Evolutionary conservation across 2,888 invertebrate species (phyloP), one percentile per base, ranked within the genome.

Genomic region (Gastracanthus pulcherrimus): DNA sequence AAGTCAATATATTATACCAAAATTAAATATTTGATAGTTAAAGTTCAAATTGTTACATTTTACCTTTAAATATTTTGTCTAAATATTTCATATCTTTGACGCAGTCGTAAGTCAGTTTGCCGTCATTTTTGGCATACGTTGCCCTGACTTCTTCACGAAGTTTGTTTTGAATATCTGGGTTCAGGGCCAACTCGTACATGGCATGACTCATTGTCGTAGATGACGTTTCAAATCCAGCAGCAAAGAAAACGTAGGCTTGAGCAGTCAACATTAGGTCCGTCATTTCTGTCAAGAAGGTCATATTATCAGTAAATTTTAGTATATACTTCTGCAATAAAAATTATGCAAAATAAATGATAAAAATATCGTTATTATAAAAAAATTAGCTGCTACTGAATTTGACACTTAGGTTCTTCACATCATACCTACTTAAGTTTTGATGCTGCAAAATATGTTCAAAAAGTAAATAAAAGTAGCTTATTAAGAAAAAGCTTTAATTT

Each of bases 141-240:
- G 86, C 78, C 0, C 85, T 84, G 36, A 92, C 89, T 86, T 93
- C 92, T 11, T 87, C 64, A n/a, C 89, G 84, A 29, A 92, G 83
- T 60, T 86, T 89, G 6, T 91, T 88, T 84, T 93, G 93, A 2
- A 91, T 86, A 2, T 90, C 87, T 1, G 88, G 91, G 84, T 92
- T 86, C 6, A 89, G 82, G 0, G 93, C 92, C 7, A 93, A 86
- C 77, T 91, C 90, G 79, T 92, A 92, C 0, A 92, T 86, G 9
- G 89, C 87, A 82, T 92, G 89, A 48, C 90, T 90, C 77, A 93
- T 89, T 0, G 92, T 90, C 0, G 91, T 88, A 0, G 92, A 92
- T 0, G 92, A 92, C 0, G 92, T 92, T 84, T 92, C 92, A 82
- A 92, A 93, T 7, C 93, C 92, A 34, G 92, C 93, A n/a, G 89